These are phyloP conservation scores for Macheiramphus alcinus DNA, from an alignment of 2,113 vertebrate genomes.

Conservation along the genomic window DNA sequence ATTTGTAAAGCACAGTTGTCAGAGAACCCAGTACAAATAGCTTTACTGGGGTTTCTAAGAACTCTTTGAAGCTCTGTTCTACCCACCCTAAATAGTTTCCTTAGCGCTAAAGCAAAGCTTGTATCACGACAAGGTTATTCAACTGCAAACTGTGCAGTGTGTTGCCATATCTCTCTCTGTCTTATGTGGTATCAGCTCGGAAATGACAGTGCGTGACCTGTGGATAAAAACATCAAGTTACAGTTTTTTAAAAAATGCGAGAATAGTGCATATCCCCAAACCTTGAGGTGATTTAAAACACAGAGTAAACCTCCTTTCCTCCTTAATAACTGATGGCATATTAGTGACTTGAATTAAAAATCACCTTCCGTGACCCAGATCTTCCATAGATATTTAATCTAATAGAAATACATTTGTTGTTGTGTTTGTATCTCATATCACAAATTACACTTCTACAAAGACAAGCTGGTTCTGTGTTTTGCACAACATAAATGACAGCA, in stretches of 20 bases:
- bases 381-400: not conserved
- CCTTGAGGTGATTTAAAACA: not conserved
- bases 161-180: not conserved
- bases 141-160: not conserved
- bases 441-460: not conserved
- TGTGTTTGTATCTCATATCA: not conserved
- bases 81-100: not conserved
- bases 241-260: not conserved
- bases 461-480: not conserved
- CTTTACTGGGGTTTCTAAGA: not conserved
- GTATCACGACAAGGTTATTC: not conserved
- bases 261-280: not conserved
- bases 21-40: not conserved
- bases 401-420: not conserved
- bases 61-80: not conserved
- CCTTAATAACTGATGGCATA: not conserved
- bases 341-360: not conserved
- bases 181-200: not conserved
- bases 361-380: not conserved
- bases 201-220: slow-evolving; percentile 17
- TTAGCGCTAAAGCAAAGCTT: not conserved
- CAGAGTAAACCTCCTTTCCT: not conserved
- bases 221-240: not conserved
- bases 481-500: not conserved
- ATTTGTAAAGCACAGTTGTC: not conserved